Conservation (phyloP, 2,797 vertebrate genomes). For the Sebastes hubbsi region DNA sequence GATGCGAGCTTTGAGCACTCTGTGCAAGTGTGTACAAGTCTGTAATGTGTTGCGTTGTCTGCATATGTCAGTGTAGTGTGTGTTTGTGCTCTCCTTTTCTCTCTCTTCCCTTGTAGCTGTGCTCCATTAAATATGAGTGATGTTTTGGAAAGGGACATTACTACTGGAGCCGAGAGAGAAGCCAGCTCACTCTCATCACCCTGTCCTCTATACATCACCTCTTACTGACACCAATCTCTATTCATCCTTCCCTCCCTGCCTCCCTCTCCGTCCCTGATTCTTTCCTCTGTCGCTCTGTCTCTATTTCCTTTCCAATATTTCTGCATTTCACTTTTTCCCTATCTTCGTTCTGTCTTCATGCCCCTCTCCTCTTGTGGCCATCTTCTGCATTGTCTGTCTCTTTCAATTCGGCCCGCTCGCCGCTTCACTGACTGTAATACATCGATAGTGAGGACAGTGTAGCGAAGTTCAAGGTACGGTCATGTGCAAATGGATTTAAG, state of each 20-base stretch:
- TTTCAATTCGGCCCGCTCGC: slow-evolving; percentile 42
- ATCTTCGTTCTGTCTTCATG: background rate
- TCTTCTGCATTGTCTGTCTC: slow-evolving; percentile 43
- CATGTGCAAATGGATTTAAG: slow-evolving; percentile 52
- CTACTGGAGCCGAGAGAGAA: slow-evolving; percentile 72
- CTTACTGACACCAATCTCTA: slow-evolving; percentile 74
- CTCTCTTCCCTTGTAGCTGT: slow-evolving; percentile 61
- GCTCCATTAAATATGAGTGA: slow-evolving; percentile 82
- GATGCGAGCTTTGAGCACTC: slow-evolving; percentile 31
- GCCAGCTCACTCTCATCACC: slow-evolving; percentile 74
- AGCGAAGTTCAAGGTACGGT: slow-evolving; percentile 65
- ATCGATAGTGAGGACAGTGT: slow-evolving; percentile 47
- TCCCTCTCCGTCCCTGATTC: slow-evolving; percentile 51
- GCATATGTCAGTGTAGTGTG: slow-evolving; percentile 28
- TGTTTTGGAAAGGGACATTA: slow-evolving; percentile 77
- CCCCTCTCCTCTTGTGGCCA: slow-evolving; percentile 30
- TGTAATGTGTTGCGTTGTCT: slow-evolving; percentile 42
- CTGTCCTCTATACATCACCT: slow-evolving; percentile 74
- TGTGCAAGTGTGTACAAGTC: slow-evolving; percentile 26
- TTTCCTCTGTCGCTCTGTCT: slow-evolving; percentile 47
- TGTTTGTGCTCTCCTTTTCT: slow-evolving; percentile 50
- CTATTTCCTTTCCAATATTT: slow-evolving; percentile 43
- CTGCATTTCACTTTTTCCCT: slow-evolving; percentile 31
- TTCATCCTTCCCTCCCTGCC: slow-evolving; percentile 52
- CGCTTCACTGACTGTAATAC: slow-evolving; percentile 43